Base-by-base conservation (phyloP, 1,140 invertebrate species). In the Drosophila mayri region DNA sequence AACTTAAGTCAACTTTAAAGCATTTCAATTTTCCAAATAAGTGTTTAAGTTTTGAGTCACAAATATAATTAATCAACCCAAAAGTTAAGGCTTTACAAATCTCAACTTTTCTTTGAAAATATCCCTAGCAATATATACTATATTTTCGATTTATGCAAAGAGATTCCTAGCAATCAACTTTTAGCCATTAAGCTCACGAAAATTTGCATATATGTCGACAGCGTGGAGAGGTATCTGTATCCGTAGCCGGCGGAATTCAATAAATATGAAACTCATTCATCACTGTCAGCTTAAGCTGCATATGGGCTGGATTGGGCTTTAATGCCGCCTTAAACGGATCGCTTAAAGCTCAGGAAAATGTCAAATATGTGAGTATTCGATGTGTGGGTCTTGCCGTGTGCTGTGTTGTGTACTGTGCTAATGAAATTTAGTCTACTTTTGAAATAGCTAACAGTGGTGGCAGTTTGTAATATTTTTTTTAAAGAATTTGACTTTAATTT, bases 261-360 rank as follows among this genome's bases (percentile, higher is more conserved):
- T 88, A 81, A 77, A 88, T 80, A 71, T 72, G 71, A 83, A 73
- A 77, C 84, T 81, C 84, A 87, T 87, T 67, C 80, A 87, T 87
- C 84, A 87, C 63, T 88, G 84, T 87, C 84, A 81, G 84, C 68
- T 78, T 80, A 76, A 60, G 46, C 74, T 54, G 62, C 68, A 44
- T 47, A 40, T 25, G 50, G 30, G n/a, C 28, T 18, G 38, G 32
- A 38, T 54, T 50, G 58, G 18, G 18, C 84, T 83, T 83, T 79
- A 80, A 87, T 41, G 47, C 32, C 38, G 37, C 57, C 66, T 57
- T 77, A 77, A 77, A 76, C 28, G 75, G 47, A 49, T 20, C 35
- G 63, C 38, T 87, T 73, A 57, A 79, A 57, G 76, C 52, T 14
- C 28, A 30, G 18, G 16, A 41, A 50, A 59, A 71, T 84, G 76